Conservation (phyloP, 2,888 invertebrate species). For the Drosophila meridionalis region DNA sequence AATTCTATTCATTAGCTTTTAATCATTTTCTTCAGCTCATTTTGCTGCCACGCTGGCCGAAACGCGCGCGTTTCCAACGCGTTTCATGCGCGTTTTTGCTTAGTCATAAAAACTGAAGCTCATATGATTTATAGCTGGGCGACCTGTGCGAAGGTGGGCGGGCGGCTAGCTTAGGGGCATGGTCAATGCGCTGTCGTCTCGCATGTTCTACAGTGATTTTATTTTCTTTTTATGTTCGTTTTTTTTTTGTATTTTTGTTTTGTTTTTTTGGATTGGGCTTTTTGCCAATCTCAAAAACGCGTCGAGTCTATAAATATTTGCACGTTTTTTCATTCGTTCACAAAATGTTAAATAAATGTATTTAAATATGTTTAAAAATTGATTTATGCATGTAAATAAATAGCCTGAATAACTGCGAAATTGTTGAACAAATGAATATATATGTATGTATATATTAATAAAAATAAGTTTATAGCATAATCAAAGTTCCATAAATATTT, state of each 20-base stretch:
- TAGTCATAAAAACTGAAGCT: conserved; percentile 39
- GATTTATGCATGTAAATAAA: conserved; percentile 1
- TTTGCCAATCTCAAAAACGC: conserved; percentile 32
- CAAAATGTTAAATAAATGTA: background rate
- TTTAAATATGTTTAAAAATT: background rate
- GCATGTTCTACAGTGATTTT: conserved; percentile 23
- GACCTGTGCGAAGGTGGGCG: conserved; percentile 9
- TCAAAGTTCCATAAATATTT: too few relatives aligned
- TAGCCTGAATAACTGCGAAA: background rate
- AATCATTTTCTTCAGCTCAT: background rate
- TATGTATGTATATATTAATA: background rate
- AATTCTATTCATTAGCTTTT: background rate
- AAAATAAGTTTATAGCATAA: background rate
- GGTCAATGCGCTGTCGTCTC: conserved; percentile 21
- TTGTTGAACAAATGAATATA: background rate
- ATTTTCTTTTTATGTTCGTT: background rate
- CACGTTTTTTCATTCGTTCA: conserved; percentile 33
- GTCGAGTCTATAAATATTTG: conserved; percentile 37
- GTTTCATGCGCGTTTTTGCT: conserved; percentile 36
- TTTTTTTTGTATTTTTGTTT: background rate
- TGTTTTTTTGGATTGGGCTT: conserved; percentile 14
- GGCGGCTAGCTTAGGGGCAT: conserved; percentile 11
- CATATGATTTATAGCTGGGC: conserved; percentile 24
- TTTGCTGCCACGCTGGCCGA: conserved; percentile 39
- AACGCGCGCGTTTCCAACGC: conserved; percentile 34